Evolutionary conservation across 2,797 vertebrate genomes (phyloP).

Genomic region (Coreius guichenoti): DNA sequence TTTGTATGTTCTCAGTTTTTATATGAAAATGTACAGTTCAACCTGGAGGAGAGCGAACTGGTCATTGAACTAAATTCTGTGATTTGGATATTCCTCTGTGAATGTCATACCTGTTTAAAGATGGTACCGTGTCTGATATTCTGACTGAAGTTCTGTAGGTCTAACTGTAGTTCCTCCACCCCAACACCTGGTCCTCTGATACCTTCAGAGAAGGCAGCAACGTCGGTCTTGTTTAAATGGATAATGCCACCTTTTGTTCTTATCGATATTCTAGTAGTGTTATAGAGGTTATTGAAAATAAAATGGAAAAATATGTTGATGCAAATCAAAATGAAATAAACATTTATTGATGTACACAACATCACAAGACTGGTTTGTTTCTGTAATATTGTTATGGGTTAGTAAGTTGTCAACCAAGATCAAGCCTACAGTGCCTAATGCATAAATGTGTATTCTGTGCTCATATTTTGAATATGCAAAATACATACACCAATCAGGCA

Average conservation of each 20-base stretch:
- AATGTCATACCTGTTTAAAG: slow-evolving; percentile 85
- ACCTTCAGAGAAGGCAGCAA: slow-evolving; percentile 77
- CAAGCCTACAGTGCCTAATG: too few relatives aligned
- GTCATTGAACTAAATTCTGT: slow-evolving; percentile 62
- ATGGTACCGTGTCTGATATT: slow-evolving; percentile 82
- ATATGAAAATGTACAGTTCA: slow-evolving; percentile 80
- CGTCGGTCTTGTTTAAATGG: slow-evolving; percentile 79
- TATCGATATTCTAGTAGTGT: slow-evolving; percentile 83
- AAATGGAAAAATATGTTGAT: slow-evolving; percentile 80
- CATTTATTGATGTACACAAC: slow-evolving; percentile 81
- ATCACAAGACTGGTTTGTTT: slow-evolving; percentile 50
- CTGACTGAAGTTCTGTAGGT: slow-evolving; percentile 70
- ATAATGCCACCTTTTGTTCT: slow-evolving; percentile 82
- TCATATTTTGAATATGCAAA: background rate
- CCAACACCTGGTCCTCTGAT: slow-evolving; percentile 68
- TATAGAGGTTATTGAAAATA: slow-evolving; percentile 77
- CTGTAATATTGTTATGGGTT: background rate
- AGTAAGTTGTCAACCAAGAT: background rate
- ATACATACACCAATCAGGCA: too few relatives aligned
- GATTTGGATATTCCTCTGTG: slow-evolving; percentile 77
- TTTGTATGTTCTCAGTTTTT: slow-evolving; percentile 84
- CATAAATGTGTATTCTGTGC: background rate
- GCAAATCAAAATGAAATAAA: slow-evolving; percentile 85
- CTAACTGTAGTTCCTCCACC: slow-evolving; percentile 51
- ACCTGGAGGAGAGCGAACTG: slow-evolving; percentile 71